phyloP scores from a whole-genome alignment of 2,797 vertebrate species.

The Melanogrammus aeglefinus region DNA sequence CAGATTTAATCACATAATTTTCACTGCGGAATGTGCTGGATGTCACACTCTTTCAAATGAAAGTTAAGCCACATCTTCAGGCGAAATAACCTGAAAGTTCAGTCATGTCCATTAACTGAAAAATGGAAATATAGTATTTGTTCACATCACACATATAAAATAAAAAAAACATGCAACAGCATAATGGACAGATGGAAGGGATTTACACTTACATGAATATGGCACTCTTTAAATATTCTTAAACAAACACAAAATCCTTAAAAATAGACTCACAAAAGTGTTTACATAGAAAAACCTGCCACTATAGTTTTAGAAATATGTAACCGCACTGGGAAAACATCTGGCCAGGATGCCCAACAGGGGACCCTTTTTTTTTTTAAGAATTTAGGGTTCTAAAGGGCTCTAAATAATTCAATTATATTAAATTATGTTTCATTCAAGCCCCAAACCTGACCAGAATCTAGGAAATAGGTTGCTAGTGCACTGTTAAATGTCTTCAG shows the following conservation, averaged over 20 bases:
- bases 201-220: not conserved
- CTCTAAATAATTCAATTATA: not conserved
- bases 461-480: not conserved
- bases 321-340: not conserved
- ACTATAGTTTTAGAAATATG: not conserved
- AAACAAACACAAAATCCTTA: not conserved
- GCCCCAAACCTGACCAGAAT: not conserved
- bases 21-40: too few relatives aligned
- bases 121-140: not conserved
- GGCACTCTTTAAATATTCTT: constrained; percentile 4
- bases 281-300: not conserved
- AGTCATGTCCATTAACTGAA: not conserved
- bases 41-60: not conserved
- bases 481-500: not conserved
- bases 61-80: not conserved
- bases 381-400: not conserved
- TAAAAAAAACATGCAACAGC: not conserved
- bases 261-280: not conserved
- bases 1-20: not conserved
- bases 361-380: not conserved
- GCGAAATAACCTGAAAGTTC: not conserved
- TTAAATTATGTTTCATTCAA: not conserved
- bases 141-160: not conserved
- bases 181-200: not conserved
- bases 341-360: not conserved